A percentile compares a stretch with the other conserved stretches of the same genome.
Evolutionary conservation across 2,888 invertebrate species (phyloP).

Genomic region (Zaprionus lineosus): DNA sequence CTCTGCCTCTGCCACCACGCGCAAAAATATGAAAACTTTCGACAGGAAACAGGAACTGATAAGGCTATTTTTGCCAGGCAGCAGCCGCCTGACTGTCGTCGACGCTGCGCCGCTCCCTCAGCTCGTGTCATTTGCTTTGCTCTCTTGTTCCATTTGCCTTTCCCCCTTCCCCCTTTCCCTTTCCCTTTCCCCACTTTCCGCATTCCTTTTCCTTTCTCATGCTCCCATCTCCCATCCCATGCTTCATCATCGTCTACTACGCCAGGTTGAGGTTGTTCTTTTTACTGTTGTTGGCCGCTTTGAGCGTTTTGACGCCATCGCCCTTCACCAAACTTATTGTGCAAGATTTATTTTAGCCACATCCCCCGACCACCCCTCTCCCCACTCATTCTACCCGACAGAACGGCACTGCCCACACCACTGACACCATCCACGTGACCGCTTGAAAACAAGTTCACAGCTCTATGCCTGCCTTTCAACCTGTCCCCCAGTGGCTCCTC

Average conservation of each 20-base stretch:
- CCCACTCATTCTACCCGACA: neutral
- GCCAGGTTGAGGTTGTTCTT: slow-evolving; percentile 13
- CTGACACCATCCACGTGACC: no score
- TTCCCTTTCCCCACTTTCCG: slow-evolving; percentile 28
- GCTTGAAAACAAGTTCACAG: neutral
- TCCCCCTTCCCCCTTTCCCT: slow-evolving; percentile 17
- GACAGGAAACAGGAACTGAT: slow-evolving; percentile 82
- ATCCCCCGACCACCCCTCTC: neutral
- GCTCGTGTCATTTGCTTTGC: slow-evolving; percentile 60
- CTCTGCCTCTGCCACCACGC: slow-evolving; percentile 51
- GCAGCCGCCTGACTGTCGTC: slow-evolving; percentile 57
- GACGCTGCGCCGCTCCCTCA: slow-evolving; percentile 28
- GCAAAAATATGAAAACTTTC: slow-evolving; percentile 82
- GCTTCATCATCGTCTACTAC: slow-evolving; percentile 10
- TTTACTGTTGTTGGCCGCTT: slow-evolving; percentile 40
- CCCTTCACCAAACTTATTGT: slow-evolving; percentile 61
- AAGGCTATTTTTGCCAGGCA: slow-evolving; percentile 80
- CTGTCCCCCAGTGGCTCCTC: slow-evolving; percentile 26
- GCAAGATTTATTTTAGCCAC: slow-evolving; percentile 65
- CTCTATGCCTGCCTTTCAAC: slow-evolving; percentile 12
- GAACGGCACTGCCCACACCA: neutral
- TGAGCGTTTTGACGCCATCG: slow-evolving; percentile 52
- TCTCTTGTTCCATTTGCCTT: slow-evolving; percentile 32
- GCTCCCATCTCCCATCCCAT: slow-evolving; percentile 17
- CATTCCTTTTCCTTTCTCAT: slow-evolving; percentile 34